Percentiles rank a stretch among this genome's conserved stretches.
Conservation (phyloP, 2,113 vertebrate species). For the Microcebus ravelobensis region DNA sequence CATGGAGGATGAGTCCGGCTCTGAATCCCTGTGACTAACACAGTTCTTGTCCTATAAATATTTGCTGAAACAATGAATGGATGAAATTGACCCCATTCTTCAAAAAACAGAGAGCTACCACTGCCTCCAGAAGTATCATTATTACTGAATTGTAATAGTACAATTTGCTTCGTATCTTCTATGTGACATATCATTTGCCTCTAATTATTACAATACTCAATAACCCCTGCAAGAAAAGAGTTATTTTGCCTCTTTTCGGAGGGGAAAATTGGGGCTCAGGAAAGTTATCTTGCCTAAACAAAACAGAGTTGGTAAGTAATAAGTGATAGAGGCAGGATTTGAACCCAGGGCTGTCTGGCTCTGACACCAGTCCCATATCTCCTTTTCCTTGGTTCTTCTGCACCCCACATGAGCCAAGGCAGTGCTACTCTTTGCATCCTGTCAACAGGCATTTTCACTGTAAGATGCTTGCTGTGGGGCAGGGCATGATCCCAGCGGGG, state of each 20-base stretch:
- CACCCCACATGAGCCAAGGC: neutral
- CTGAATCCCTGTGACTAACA: neutral
- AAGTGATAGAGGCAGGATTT: neutral
- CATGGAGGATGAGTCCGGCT: neutral
- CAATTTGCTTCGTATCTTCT: neutral
- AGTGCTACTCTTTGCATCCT: neutral
- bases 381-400: neutral
- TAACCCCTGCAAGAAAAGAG: neutral
- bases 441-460: neutral
- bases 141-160: neutral
- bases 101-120: neutral
- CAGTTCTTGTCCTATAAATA: conserved; percentile 29
- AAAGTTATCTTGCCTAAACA: neutral
- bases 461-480: neutral
- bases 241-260: neutral
- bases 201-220: neutral
- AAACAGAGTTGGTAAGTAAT: neutral
- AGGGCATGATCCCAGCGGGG: neutral
- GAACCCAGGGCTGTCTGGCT: neutral
- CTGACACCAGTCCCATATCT: neutral
- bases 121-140: neutral
- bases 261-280: neutral
- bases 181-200: neutral
- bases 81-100: conserved; percentile 15
- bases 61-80: neutral